phyloP scores from a whole-genome alignment of 1,140 invertebrate species.

The Megathymus violae region DNA sequence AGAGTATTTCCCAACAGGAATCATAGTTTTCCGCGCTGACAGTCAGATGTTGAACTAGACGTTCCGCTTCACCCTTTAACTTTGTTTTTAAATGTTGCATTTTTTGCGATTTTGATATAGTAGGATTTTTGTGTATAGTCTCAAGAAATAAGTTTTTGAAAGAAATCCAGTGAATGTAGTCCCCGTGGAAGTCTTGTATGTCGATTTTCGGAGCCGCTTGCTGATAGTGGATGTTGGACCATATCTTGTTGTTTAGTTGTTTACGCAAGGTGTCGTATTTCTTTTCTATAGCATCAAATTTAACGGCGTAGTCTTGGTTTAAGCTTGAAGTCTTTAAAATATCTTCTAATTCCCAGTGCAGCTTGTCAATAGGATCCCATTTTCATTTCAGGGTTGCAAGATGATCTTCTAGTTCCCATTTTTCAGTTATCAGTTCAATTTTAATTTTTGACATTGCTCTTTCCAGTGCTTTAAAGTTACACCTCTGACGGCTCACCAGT shows the following conservation, averaged over 20 bases:
- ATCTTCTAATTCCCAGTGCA: slow-evolving; percentile 16
- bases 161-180: slow-evolving; percentile 50
- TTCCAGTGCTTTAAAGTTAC: neutral
- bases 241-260: slow-evolving; percentile 21
- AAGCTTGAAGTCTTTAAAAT: slow-evolving; percentile 5
- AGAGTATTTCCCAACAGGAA: slow-evolving; percentile 15
- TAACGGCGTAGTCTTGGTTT: slow-evolving; percentile 5
- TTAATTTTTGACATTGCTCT: slow-evolving; percentile 1
- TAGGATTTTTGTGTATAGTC: slow-evolving; percentile 48
- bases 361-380: slow-evolving; percentile 3
- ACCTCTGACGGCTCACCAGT: neutral
- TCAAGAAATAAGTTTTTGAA: slow-evolving; percentile 54
- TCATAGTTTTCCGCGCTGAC: slow-evolving; percentile 25
- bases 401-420: slow-evolving; percentile 4
- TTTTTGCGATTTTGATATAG: slow-evolving; percentile 45
- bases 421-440: neutral
- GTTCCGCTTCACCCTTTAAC: slow-evolving; percentile 16
- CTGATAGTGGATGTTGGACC: slow-evolving; percentile 32
- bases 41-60: slow-evolving; percentile 15
- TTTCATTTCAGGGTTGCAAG: neutral
- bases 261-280: slow-evolving; percentile 9
- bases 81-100: slow-evolving; percentile 33
- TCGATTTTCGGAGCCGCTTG: slow-evolving; percentile 35
- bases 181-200: slow-evolving; percentile 51
- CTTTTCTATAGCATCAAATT: slow-evolving; percentile 11